These are phyloP conservation scores for Cyclura pinguis DNA, from an alignment of 2,797 vertebrate species.

Conservation along the genomic window DNA sequence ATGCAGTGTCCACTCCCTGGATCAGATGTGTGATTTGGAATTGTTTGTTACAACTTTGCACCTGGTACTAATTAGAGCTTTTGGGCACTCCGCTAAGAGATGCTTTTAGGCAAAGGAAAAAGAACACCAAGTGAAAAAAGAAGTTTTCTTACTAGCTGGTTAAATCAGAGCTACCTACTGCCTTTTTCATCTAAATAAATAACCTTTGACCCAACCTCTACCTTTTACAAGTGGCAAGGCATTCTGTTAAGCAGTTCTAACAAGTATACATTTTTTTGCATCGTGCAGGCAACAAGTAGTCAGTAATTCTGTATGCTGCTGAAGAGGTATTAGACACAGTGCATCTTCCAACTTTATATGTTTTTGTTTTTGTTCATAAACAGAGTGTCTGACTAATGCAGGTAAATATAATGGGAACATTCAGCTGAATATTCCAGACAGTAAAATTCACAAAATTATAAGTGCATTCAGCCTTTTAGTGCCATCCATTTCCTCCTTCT, in stretches of 20 bases:
- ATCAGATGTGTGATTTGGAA: neutral
- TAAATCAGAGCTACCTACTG: constrained; percentile 18
- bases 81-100: constrained; percentile 25
- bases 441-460: constrained; percentile 10
- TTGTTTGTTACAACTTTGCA: neutral
- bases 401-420: constrained; percentile 21
- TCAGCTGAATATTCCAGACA: constrained; percentile 8
- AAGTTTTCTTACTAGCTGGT: constrained; percentile 39
- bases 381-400: constrained; percentile 49
- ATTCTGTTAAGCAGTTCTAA: constrained; percentile 36
- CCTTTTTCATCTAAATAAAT: neutral
- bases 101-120: constrained; percentile 21
- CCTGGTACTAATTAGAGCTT: constrained; percentile 44
- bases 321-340: neutral
- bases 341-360: neutral
- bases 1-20: neutral
- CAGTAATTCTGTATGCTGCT: constrained; percentile 57
- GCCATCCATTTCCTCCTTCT: constrained; percentile 3
- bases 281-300: constrained; percentile 39
- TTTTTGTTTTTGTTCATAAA: neutral
- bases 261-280: constrained; percentile 5
- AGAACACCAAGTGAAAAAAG: neutral
- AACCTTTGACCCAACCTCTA: neutral
- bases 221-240: constrained; percentile 31
- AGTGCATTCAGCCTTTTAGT: neutral